A percentile compares a stretch with the other conserved stretches of the same genome.
Evolutionary conservation across 2,113 vertebrate species (phyloP).

Genomic region (Mus spicilegus): DNA sequence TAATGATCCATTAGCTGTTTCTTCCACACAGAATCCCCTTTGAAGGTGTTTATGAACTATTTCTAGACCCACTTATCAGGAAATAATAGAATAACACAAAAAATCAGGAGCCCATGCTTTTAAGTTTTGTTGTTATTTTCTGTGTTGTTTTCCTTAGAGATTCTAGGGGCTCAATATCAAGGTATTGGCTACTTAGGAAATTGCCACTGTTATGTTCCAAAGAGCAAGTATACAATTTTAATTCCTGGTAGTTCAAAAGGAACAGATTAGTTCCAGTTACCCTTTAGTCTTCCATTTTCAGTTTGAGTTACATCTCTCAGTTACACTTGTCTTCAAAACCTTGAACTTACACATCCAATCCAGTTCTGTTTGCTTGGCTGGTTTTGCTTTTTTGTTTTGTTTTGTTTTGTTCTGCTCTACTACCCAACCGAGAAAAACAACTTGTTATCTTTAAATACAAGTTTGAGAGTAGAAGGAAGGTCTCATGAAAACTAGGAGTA

Average conservation of each 20-base stretch:
- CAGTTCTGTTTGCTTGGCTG: neutral
- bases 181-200: conserved; percentile 26
- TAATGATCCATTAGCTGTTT: neutral
- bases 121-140: conserved; percentile 6
- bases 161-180: conserved; percentile 56
- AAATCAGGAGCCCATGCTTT: conserved; percentile 35
- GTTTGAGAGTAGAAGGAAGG: conserved; percentile 27
- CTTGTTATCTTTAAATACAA: conserved; percentile 17
- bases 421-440: conserved; percentile 31
- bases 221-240: conserved; percentile 38
- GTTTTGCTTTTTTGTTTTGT: neutral
- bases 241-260: conserved; percentile 54
- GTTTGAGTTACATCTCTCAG: neutral
- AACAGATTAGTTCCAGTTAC: conserved; percentile 50
- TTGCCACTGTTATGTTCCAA: conserved; percentile 7
- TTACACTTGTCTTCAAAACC: conserved; percentile 47
- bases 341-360: conserved; percentile 37
- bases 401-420: conserved; percentile 20
- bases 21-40: neutral
- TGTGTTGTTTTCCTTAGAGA: conserved; percentile 38
- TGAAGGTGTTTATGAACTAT: neutral
- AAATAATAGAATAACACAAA: conserved; percentile 53
- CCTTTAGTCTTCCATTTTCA: conserved; percentile 53
- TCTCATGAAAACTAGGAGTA: conserved; percentile 19
- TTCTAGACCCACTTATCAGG: conserved; percentile 34